phyloP scores from a whole-genome alignment of 2,113 vertebrate species.

The Pelvicachromis taeniatus region DNA sequence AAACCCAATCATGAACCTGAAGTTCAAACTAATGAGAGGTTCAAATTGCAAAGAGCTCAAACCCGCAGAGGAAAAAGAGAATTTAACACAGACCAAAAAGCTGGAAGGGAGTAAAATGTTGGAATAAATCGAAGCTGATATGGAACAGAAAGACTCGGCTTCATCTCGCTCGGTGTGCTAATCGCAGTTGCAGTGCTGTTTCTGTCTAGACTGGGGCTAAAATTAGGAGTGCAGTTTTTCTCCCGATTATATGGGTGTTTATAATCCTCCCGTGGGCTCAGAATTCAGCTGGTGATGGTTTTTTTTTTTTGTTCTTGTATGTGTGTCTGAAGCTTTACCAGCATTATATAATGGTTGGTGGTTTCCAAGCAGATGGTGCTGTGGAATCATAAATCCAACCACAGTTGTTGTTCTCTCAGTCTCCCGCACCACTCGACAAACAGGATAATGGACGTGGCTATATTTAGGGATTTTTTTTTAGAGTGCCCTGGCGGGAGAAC shows the following conservation, averaged over 20 bases:
- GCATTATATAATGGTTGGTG: conserved; percentile 50
- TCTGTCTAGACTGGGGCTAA: conserved; percentile 57
- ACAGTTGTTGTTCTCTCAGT: conserved; percentile 29
- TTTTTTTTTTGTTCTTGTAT: neutral
- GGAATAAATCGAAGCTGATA: neutral
- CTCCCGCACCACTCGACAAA: conserved; percentile 30
- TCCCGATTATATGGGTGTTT: conserved; percentile 40
- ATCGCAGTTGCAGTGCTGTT: conserved; percentile 20
- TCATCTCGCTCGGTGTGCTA: neutral
- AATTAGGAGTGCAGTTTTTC: conserved; percentile 49
- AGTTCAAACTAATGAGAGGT: conserved; percentile 31
- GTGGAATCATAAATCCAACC: conserved; percentile 38
- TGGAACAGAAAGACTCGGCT: neutral
- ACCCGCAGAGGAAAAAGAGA: neutral
- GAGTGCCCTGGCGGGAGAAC: neutral
- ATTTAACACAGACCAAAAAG: neutral
- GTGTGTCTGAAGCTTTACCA: conserved; percentile 24
- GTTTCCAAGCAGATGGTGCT: conserved; percentile 48
- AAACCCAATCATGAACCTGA: conserved; percentile 16
- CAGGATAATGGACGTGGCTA: conserved; percentile 33
- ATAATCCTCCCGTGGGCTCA: conserved; percentile 46
- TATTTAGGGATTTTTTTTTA: conserved; percentile 39
- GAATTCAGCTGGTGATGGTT: conserved; percentile 15
- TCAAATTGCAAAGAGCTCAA: neutral
- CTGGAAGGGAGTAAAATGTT: neutral